Evolutionary conservation across 2,888 invertebrate genomes (phyloP).

Genomic region (Acholoe squamosa): DNA sequence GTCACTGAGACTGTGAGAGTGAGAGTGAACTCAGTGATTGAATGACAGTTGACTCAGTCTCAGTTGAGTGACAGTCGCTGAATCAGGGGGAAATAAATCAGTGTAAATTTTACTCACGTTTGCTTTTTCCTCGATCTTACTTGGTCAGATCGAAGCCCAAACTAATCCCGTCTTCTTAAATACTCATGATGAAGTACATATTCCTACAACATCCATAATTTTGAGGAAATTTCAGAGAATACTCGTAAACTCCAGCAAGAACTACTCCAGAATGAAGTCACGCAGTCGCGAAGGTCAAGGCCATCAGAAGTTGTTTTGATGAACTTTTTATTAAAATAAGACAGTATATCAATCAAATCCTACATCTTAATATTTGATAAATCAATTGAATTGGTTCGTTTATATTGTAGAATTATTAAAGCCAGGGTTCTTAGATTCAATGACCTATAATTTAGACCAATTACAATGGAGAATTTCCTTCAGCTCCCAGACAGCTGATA

Average conservation of each 20-base stretch:
- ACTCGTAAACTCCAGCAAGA: neutral
- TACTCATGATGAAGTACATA: neutral
- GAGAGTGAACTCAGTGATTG: too few species aligned
- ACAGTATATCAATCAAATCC: neutral
- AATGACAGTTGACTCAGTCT: too few species aligned
- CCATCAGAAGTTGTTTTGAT: slow-evolving; percentile 7
- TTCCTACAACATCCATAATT: neutral
- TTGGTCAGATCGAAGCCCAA: neutral
- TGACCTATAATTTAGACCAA: neutral
- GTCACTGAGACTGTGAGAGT: too few species aligned
- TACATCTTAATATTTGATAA: neutral
- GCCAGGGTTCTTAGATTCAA: neutral
- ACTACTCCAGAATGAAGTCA: neutral
- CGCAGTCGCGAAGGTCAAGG: slow-evolving; percentile 20
- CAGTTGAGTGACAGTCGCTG: too few species aligned
- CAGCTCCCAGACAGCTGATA: neutral
- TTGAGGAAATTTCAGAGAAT: neutral
- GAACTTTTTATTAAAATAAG: neutral
- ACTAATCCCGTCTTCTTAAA: neutral
- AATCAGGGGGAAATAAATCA: neutral
- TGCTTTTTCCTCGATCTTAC: neutral
- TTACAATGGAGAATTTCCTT: neutral
- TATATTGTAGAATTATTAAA: neutral
- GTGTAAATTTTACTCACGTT: neutral
- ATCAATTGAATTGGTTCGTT: neutral